A percentile compares a stretch with the other conserved stretches of the same genome.
Conservation (phyloP, 2,113 vertebrate species). For the Pedionomus torquatus region DNA sequence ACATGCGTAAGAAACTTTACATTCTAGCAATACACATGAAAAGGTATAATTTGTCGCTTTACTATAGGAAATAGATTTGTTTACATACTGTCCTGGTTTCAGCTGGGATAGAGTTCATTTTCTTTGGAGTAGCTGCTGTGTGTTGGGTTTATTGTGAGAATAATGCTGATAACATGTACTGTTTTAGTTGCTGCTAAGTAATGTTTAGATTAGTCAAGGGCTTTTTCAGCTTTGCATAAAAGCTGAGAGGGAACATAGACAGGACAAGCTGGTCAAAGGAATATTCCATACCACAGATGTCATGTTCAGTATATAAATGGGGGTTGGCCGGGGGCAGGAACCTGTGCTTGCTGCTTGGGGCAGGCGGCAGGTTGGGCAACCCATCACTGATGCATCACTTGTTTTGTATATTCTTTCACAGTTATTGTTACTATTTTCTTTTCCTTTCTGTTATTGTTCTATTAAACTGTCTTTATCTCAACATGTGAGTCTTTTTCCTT, state of each 20-base stretch:
- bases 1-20: not conserved
- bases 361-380: not conserved
- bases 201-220: not conserved
- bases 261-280: not conserved
- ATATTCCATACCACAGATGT: not conserved
- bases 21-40: not conserved
- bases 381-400: not conserved
- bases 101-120: not conserved
- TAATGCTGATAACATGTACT: not conserved
- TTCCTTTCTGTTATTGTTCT: not conserved
- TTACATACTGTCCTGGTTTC: not conserved
- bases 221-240: not conserved
- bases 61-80: not conserved
- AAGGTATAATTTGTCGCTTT: not conserved
- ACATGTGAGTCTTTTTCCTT: not conserved
- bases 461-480: not conserved
- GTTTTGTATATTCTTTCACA: not conserved
- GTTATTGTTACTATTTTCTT: not conserved
- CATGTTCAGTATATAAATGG: not conserved
- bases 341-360: not conserved
- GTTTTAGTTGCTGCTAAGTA: not conserved
- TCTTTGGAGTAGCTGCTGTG: not conserved
- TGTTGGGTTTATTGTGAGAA: not conserved
- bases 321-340: not conserved
- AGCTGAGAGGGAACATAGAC: not conserved